Percentiles rank a stretch among this genome's conserved stretches.
Conservation (phyloP, 2,888 invertebrate species). For the Schrankia costaestrigalis region DNA sequence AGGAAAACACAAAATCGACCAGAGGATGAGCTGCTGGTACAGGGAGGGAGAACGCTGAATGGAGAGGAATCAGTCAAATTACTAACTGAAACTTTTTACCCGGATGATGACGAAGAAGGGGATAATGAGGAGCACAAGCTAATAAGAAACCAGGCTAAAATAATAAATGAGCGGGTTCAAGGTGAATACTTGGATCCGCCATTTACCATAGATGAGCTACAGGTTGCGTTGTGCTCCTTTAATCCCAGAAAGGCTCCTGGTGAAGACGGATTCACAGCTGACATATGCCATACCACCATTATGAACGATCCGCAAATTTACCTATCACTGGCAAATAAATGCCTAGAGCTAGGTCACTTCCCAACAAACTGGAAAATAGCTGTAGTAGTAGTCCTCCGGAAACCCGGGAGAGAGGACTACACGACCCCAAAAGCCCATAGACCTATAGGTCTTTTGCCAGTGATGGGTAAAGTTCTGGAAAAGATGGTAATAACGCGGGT, state of each 20-base stretch:
- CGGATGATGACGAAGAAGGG: background rate
- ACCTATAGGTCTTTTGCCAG: background rate
- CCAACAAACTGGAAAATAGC: background rate
- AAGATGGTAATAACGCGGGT: background rate
- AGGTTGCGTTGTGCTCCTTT: background rate
- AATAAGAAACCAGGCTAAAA: background rate
- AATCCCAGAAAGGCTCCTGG: background rate
- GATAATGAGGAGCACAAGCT: background rate
- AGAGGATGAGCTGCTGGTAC: background rate
- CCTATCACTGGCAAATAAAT: background rate
- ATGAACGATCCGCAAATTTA: background rate
- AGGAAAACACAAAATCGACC: background rate
- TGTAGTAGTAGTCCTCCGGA: background rate
- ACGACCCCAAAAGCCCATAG: background rate
- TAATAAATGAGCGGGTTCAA: background rate
- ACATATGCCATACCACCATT: background rate
- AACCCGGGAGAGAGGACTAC: background rate
- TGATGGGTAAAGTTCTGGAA: background rate
- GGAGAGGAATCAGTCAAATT: slow-evolving; percentile 4
- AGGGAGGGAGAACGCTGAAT: slow-evolving; percentile 2
- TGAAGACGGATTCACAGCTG: background rate
- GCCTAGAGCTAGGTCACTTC: background rate
- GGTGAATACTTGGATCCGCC: background rate
- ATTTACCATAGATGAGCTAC: background rate
- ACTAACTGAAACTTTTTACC: slow-evolving; percentile 5